Evolutionary conservation across 2,113 vertebrate species (phyloP), one percentile per base, ranked within the genome.

Genomic region (Butastur rufipennis): DNA sequence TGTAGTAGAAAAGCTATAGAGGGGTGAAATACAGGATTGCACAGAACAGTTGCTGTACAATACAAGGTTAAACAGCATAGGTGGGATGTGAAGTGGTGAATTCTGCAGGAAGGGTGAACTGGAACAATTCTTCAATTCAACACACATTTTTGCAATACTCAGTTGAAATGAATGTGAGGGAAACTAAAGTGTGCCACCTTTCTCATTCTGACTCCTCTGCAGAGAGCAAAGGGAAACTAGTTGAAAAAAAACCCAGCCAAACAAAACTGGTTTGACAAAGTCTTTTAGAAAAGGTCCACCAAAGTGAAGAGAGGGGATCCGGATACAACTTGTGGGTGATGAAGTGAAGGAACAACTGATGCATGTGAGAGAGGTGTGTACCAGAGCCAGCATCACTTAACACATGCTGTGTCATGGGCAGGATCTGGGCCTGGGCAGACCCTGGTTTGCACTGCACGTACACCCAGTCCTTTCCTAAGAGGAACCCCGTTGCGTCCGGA

Each of bases 401-500:
- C 9, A 25, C 1, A 2, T n/a, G 29, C 29, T 47, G 20, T 20
- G 29, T 36, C 29, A 6, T 0, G 2, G 65, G 18, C 22, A 42
- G 38, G 31, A 40, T 62, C 38, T 21, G 13, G 42, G 31, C 29
- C 34, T 5, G 2, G 38, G 15, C 13, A 77, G 48, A 36, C 25
- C 5, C 52, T 26, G 18, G 25, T 31, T 67, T 27, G 25, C 61
- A 45, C 31, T 63, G 18, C 43, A 32, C 1, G 0, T 26, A 8
- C 3, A 3, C 48, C 56, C 45, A 42, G 31, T 32, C n/a, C 34
- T 53, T 83, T 62, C 42, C 61, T 29, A 32, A 52, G 61, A 78
- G 42, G 19, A 81, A 6, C 13, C 12, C 40, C 11, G 9, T 3
- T 62, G 16, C 1, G 0, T 38, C 62, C 0, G 1, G 36, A 26